Percentiles rank a stretch among this genome's conserved stretches.
These are phyloP conservation scores for Thysanoteuthis rhombus DNA, from an alignment of 2,888 invertebrate species.

Conservation along the genomic window DNA sequence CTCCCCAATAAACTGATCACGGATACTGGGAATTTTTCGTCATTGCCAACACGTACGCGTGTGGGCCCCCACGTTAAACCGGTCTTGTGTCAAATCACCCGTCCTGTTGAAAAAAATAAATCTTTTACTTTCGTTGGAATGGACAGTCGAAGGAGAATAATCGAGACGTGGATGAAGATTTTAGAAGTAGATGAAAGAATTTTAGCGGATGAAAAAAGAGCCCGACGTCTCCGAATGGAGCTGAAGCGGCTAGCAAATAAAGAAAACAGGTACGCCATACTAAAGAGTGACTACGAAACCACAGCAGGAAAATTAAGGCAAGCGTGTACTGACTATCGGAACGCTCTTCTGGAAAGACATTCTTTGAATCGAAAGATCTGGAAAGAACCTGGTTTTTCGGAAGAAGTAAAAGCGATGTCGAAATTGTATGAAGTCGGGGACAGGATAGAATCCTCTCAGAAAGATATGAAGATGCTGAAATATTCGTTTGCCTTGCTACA, in stretches of 20 bases:
- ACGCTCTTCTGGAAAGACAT: not conserved
- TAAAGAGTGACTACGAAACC: not conserved
- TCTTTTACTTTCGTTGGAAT: too few relatives aligned
- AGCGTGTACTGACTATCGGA: not conserved
- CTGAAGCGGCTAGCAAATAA: not conserved
- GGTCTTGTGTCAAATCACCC: too few relatives aligned
- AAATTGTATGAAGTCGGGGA: not conserved
- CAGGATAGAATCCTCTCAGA: not conserved
- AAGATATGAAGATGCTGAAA: not conserved
- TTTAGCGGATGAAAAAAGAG: not conserved
- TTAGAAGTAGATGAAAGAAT: not conserved
- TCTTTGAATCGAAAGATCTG: not conserved
- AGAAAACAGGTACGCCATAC: not conserved
- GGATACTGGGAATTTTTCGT: too few relatives aligned
- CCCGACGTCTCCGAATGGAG: not conserved
- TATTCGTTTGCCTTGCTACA: not conserved
- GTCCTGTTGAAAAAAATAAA: too few relatives aligned
- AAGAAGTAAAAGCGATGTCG: not conserved
- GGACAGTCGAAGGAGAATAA: not conserved
- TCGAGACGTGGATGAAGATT: not conserved
- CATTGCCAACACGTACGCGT: too few relatives aligned
- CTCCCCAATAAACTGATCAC: too few relatives aligned
- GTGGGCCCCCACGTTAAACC: too few relatives aligned
- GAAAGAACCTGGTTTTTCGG: not conserved
- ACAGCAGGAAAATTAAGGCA: not conserved